Base-by-base conservation (phyloP, 1,140 invertebrate genomes). In the Cephus cinctus region DNA sequence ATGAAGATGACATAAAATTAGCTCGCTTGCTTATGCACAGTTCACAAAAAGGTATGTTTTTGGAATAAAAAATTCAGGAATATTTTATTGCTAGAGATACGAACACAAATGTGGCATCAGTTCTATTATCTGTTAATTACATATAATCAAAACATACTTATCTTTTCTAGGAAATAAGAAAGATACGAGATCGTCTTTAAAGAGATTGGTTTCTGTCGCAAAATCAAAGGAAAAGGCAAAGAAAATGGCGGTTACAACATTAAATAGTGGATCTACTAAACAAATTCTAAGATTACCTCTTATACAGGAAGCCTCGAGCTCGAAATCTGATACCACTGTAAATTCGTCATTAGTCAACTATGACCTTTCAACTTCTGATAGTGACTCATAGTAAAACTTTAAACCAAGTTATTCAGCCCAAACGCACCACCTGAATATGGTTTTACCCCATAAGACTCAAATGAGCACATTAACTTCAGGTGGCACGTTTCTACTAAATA, bases 1-100 rank as follows among this genome's bases (percentile, higher is more conserved):
- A 80, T 23, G 82, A 86, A 52, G 87, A 93, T 51, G 93, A 96
- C 62, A 77, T 81, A 38, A 84, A 85, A 69, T 77, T 93, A 65
- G 92, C 92, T 1, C 81, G 84, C 2, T 73, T 95, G 15, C 77
- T 95, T 5, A 56, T 54, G 48, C 46, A 64, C 38, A 63, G 54
- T 40, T 61, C 48, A 54, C 57, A 54, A 25, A 62, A 50, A 63
- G 59, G 65, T 67, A 54, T 49, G 35, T 18, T 50, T 30, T 9
- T 30, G 9, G 1, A 12, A 9, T 30, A 9, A 30, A 9, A 9
- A 8, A 30, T 30, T 30, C 9, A 12, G 12, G 9, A 1, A 11
- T 11, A 12, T 30, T 11, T 9, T 30, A 30, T 1, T 3, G 14
- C 27, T 30, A 30, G 27, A 11, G 14, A 12, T 30, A 30, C 2